Evolutionary conservation across 1,140 invertebrate species (phyloP).

Genomic region (Anoplophora glabripennis): DNA sequence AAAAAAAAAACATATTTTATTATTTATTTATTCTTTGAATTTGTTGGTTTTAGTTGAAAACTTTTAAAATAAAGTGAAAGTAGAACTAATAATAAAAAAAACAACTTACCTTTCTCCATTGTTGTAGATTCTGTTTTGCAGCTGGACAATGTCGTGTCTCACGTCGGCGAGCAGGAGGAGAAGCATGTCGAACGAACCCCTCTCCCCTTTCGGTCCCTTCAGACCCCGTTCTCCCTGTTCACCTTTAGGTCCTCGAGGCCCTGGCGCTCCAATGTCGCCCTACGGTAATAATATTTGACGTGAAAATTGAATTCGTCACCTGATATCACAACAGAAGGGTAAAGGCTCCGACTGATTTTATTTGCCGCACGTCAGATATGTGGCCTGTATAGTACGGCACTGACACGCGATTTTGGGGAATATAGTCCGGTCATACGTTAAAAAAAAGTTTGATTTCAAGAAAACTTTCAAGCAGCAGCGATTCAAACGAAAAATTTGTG

Average conservation of each 20-base stretch:
- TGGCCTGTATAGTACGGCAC: no score
- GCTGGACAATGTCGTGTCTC: slow-evolving; percentile 59
- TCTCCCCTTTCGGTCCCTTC: slow-evolving; percentile 57
- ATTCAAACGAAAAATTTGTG: no score
- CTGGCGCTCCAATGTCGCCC: slow-evolving; percentile 58
- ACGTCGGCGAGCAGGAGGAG: slow-evolving; percentile 61
- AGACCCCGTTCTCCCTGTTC: slow-evolving; percentile 55
- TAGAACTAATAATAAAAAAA: neutral
- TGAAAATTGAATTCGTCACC: no score
- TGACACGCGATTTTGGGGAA: no score
- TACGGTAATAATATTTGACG: slow-evolving; percentile 33
- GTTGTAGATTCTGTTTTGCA: slow-evolving; percentile 60
- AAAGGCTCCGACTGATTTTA: no score
- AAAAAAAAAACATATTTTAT: no score
- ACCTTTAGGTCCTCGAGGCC: slow-evolving; percentile 58
- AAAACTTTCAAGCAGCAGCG: no score
- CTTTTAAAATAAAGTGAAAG: neutral
- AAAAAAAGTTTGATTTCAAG: no score
- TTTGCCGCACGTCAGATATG: no score
- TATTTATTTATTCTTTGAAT: no score
- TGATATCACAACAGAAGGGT: no score
- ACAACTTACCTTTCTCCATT: slow-evolving; percentile 55
- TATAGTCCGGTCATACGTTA: no score
- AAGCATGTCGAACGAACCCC: slow-evolving; percentile 60
- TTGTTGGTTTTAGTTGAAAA: slow-evolving; percentile 5